A percentile compares a stretch with the other conserved stretches of the same genome.
Conservation (phyloP, 2,113 vertebrate species). For the Cebus imitator region DNA sequence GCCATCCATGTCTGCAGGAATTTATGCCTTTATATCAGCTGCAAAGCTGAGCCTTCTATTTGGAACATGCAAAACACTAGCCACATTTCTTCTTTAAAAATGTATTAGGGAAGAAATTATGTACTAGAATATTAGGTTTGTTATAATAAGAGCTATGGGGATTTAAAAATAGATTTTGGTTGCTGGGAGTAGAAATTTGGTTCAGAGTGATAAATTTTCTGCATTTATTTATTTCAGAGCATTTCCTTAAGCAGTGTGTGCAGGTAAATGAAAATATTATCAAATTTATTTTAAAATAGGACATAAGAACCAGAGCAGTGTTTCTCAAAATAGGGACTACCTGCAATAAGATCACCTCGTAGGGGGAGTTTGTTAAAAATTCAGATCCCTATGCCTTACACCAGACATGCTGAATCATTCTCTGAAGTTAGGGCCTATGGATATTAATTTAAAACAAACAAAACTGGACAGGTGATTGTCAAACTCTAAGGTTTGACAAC, state of each 20-base stretch:
- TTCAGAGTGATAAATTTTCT: conserved; percentile 67
- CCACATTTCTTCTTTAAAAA: conserved; percentile 31
- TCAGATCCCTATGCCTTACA: neutral
- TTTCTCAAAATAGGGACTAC: neutral
- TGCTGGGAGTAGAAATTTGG: conserved; percentile 62
- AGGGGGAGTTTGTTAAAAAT: neutral
- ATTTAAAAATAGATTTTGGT: conserved; percentile 79
- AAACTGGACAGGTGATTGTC: neutral
- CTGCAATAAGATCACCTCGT: neutral
- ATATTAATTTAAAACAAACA: neutral
- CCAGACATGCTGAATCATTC: neutral
- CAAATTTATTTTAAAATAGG: conserved; percentile 1
- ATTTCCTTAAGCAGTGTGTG: conserved; percentile 49
- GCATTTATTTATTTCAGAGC: conserved; percentile 63
- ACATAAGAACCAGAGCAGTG: neutral
- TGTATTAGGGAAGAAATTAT: conserved; percentile 60
- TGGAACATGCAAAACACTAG: conserved; percentile 20
- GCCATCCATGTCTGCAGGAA: neutral
- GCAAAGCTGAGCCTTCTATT: neutral
- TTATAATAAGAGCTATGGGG: conserved; percentile 68
- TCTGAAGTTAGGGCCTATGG: neutral
- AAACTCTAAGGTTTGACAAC: neutral
- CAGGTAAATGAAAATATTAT: conserved; percentile 40
- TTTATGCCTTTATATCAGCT: neutral
- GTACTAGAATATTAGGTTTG: conserved; percentile 68